Evolutionary conservation across 2,888 invertebrate genomes (phyloP), one percentile per base, ranked within the genome.

Genomic region (Aporophyla nigra): DNA sequence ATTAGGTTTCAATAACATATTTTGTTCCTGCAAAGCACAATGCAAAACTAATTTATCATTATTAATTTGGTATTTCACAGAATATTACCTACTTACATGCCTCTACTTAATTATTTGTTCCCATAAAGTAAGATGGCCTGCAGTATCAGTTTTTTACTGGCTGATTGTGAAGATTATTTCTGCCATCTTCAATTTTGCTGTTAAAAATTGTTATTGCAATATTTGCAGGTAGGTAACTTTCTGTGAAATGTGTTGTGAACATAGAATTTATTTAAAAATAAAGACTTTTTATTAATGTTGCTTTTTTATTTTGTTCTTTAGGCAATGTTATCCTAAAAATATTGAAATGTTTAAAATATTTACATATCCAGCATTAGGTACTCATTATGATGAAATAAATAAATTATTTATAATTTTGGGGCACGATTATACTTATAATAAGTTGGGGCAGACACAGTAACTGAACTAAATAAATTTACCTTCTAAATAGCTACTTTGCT

Each of bases 71-170:
- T 83, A 83, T 91, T 91, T 90, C 84, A 90, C 88, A 86, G 88
- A 90, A 89, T 86, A 88, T 89, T 90, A 78, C 82, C 82, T 88
- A 80, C 71, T 75, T 78, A 19, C 66, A 86, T 84, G 78, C 92
- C 90, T 90, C 90, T 90, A 90, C 93, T 92, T 92, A 86, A 91
- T 94, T 96, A 96, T 96, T 96, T 96, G 94, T 95, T 91, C 92
- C 95, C 92, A 93, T 94, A 90, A 88, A 91, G 94, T 93, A 92
- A 89, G 90, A 84, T 90, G 92, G 85, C 83, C 80, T 53, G 81
- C 81, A 66, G 78, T 80, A 73, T 84, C 80, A 80, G 86, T 78
- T 78, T 81, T 78, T 80, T 80, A 71, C 63, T 76, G 73, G 81
- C 82, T 76, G 76, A 86, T 86, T 73, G 71, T 83, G 88, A 90